Percentiles rank a stretch among this genome's conserved stretches.
phyloP scores from a whole-genome alignment of 2,888 invertebrate genomes.

The Leptinotarsa tumamoca region DNA sequence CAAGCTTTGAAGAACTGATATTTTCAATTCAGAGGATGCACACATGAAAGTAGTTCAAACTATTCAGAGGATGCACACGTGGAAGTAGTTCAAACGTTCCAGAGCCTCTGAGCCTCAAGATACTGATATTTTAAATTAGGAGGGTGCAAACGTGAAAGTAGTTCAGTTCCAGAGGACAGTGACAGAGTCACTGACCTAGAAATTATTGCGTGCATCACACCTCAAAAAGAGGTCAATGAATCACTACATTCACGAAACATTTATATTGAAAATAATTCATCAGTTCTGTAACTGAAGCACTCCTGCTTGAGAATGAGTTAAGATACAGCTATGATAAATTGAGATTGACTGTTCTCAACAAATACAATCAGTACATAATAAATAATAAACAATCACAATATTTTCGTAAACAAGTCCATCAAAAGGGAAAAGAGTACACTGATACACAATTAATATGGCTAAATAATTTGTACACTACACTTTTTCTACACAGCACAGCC shows the following conservation, averaged over 20 bases:
- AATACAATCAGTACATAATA: slow-evolving; percentile 4
- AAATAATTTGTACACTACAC: slow-evolving; percentile 40
- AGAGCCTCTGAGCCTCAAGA: not conserved
- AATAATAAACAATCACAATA: slow-evolving; percentile 28
- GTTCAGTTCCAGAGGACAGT: not conserved
- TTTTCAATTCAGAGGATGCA: too few relatives aligned
- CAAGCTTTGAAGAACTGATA: too few relatives aligned
- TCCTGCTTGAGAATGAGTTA: not conserved
- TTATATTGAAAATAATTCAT: not conserved
- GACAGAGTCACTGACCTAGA: too few relatives aligned
- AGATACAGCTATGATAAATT: not conserved
- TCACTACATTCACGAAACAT: not conserved
- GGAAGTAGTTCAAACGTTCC: not conserved
- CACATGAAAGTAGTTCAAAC: not conserved
- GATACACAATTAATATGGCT: slow-evolving; percentile 47
- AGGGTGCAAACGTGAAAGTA: not conserved
- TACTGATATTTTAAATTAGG: too few relatives aligned
- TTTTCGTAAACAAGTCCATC: slow-evolving; percentile 25
- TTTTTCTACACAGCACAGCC: slow-evolving; percentile 79
- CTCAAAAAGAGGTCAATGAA: too few relatives aligned
- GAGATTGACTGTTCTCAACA: not conserved
- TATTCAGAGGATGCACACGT: too few relatives aligned
- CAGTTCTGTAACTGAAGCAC: not conserved
- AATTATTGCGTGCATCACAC: too few relatives aligned
- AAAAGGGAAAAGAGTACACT: slow-evolving; percentile 32